Evolutionary conservation across 2,888 invertebrate species (phyloP), one percentile per base, ranked within the genome.

Genomic region (Caenorhabditis wallacei): DNA sequence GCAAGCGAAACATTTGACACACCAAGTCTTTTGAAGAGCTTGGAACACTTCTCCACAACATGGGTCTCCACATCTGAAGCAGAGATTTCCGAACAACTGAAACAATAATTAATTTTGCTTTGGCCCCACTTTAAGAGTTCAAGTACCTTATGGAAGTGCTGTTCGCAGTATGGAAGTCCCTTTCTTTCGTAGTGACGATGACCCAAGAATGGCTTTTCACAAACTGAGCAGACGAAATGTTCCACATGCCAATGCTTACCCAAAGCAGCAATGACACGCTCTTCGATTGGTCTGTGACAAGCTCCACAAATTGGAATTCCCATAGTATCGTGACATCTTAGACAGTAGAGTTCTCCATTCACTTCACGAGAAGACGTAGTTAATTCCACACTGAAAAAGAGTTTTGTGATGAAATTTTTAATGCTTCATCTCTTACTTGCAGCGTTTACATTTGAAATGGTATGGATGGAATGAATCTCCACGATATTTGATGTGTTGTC

Each of bases 181-280:
- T 97, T 97, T 94, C 97, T 97, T 93, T 99, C 98, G 92, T 98
- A 99, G 93, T 99, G 98, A 0, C 98, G 95, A 93, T 97, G 97
- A 0, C 99, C 99, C 92, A 98, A 95, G 94, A 99, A 99, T 0
- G 99, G 99, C 93, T 99, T 98, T 94, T 99, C 99, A 93, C 99
- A 99, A 93, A 98, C 98, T 87, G 98, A 98, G 93, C 99, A 99
- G 1, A 98, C 99, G 93, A 99, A 99, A 94, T 99, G 99, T 95
- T 97, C 97, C 30, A 98, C 97, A 93, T 98, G 98, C 97, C 97
- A 98, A 92, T 97, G 96, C 93, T 98, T 98, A 35, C 97, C 99
- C 35, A 99, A 94, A 13, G 99, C 99, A 40, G 98, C 98, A 11
- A 99, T 98, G 35, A 99, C 97, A 81, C 99, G 94, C 93, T 99